A percentile compares a stretch with the other conserved stretches of the same genome.
Evolutionary conservation across 2,797 vertebrate genomes (phyloP).

Genomic region (Gambusia yucatana): DNA sequence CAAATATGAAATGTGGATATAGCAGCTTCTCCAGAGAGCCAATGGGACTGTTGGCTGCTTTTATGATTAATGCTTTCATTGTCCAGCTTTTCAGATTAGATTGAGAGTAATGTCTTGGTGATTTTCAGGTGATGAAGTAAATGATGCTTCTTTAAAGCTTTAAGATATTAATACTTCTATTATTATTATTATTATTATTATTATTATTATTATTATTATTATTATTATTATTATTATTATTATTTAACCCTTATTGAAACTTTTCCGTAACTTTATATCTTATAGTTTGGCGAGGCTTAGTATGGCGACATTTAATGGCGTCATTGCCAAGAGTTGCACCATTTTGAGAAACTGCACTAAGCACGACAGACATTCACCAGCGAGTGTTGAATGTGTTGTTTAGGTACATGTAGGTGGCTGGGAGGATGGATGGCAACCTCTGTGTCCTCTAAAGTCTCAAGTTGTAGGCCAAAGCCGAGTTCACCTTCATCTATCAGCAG

Average conservation of each 20-base stretch:
- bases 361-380: constrained; percentile 10
- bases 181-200: background rate
- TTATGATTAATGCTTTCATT: background rate
- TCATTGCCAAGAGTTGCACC: background rate
- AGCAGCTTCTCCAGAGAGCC: background rate
- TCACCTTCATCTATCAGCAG: constrained; percentile 82
- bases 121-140: background rate
- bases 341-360: constrained; percentile 16
- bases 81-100: background rate
- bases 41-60: background rate
- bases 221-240: background rate
- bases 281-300: background rate
- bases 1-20: background rate
- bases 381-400: constrained; percentile 38
- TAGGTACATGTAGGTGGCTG: constrained; percentile 62
- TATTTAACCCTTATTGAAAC: background rate
- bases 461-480: constrained; percentile 67
- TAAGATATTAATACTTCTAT: background rate
- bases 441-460: constrained; percentile 76
- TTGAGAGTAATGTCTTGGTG: background rate
- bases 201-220: background rate
- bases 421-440: constrained; percentile 75
- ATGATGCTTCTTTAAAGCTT: background rate
- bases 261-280: background rate
- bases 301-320: background rate